These are phyloP conservation scores for Montifringilla adamsi DNA, from an alignment of 2,113 vertebrate genomes.

Conservation along the genomic window DNA sequence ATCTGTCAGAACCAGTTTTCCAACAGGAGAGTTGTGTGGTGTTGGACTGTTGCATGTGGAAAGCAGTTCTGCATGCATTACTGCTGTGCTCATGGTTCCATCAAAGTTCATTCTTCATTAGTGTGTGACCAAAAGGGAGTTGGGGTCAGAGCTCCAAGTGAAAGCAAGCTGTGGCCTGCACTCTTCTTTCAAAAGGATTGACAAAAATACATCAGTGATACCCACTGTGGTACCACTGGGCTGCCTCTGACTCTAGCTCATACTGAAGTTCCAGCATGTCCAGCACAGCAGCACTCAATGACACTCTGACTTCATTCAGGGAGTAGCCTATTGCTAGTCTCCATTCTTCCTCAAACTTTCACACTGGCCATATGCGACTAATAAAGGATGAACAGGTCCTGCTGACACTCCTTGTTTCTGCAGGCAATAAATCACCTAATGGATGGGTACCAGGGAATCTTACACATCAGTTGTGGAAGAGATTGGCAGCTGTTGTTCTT, in stretches of 20 bases:
- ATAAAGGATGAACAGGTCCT: not conserved
- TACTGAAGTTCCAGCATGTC: not conserved
- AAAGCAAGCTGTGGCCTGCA: not conserved
- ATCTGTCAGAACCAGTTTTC: not conserved
- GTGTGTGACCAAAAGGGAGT: not conserved
- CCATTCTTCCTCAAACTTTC: not conserved
- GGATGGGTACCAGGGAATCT: not conserved
- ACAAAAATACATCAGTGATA: not conserved
- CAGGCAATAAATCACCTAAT: not conserved
- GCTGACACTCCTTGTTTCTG: not conserved
- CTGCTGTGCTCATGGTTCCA: not conserved
- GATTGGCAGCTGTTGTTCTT: not conserved
- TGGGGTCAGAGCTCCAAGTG: accelerated
- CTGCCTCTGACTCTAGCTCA: not conserved
- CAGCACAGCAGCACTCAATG: not conserved
- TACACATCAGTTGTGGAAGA: not conserved
- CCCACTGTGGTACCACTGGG: not conserved
- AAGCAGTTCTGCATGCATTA: not conserved
- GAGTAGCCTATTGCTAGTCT: not conserved
- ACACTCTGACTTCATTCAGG: not conserved
- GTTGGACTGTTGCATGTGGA: not conserved
- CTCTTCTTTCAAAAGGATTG: not conserved
- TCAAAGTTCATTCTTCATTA: not conserved
- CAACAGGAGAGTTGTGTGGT: not conserved
- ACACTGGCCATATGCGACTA: not conserved